Percentiles rank a stretch among this genome's conserved stretches.
Conservation (phyloP, 1,140 invertebrate genomes). For the Euborellia annulipes region DNA sequence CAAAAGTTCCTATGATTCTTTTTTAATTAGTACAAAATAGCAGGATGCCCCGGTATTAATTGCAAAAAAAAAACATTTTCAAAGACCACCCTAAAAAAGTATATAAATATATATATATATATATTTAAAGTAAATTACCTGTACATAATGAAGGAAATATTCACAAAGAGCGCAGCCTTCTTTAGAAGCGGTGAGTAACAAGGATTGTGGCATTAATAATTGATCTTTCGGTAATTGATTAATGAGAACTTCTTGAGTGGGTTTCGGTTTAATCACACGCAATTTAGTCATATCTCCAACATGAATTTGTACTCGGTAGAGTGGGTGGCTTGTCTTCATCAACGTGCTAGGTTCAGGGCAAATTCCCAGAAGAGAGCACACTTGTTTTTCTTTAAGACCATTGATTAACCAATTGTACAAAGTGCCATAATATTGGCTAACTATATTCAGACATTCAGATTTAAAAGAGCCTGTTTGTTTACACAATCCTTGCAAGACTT, state of each 20-base stretch:
- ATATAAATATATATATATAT: conserved; percentile 10
- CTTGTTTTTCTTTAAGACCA: conserved; percentile 44
- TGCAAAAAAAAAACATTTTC: too few relatives aligned
- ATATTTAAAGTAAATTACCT: conserved; percentile 22
- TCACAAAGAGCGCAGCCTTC: conserved; percentile 60
- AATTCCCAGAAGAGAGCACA: conserved; percentile 54
- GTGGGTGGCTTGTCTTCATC: neutral
- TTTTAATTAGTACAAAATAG: too few relatives aligned
- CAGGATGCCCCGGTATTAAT: too few relatives aligned
- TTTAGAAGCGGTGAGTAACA: conserved; percentile 27
- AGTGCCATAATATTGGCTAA: conserved; percentile 56
- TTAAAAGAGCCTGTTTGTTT: conserved; percentile 53
- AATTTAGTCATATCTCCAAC: neutral
- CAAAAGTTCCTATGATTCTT: too few relatives aligned
- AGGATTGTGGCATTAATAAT: conserved; percentile 29
- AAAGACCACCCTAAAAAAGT: conserved; percentile 1
- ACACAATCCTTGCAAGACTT: conserved; percentile 60
- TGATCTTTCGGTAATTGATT: neutral
- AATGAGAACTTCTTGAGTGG: too few relatives aligned
- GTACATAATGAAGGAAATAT: conserved; percentile 64
- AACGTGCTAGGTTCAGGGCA: conserved; percentile 31
- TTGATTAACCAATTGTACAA: conserved; percentile 56
- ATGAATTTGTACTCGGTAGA: too few relatives aligned
- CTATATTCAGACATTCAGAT: conserved; percentile 44
- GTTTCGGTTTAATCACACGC: neutral